Evolutionary conservation across 2,113 vertebrate genomes (phyloP).

Genomic region (Grammomys surdaster): DNA sequence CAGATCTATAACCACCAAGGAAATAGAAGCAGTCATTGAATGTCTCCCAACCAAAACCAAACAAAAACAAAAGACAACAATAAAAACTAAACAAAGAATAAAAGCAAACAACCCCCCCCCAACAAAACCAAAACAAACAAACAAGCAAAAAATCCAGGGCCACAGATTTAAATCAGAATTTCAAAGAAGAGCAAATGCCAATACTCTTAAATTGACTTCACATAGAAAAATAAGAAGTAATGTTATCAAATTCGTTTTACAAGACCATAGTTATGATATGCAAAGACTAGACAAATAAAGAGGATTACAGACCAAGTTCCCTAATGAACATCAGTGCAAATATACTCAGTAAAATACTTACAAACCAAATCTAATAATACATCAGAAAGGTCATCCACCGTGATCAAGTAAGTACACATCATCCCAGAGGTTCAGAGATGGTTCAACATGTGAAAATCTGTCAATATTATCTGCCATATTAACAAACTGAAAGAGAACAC

Average conservation of each 20-base stretch:
- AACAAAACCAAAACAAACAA: neutral
- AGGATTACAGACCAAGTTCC: neutral
- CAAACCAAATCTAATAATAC: neutral
- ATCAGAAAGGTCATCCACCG: neutral
- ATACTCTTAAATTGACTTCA: neutral
- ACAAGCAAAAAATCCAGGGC: neutral
- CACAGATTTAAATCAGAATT: neutral
- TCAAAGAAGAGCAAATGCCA: neutral
- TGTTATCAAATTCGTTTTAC: neutral
- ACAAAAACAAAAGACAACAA: neutral
- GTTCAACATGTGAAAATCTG: neutral
- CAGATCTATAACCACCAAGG: neutral
- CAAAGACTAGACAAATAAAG: neutral
- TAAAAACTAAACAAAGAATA: neutral
- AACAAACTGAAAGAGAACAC: neutral
- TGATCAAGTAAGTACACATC: neutral
- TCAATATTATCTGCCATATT: neutral
- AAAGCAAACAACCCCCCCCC: neutral
- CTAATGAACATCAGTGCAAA: neutral
- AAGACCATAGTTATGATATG: neutral
- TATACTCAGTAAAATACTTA: neutral
- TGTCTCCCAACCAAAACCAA: neutral
- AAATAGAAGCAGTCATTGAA: neutral
- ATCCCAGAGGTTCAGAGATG: neutral
- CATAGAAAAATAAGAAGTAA: neutral